A percentile compares a stretch with the other conserved stretches of the same genome.
These are phyloP conservation scores for Protomyctophum bolini DNA, from an alignment of 2,113 vertebrate genomes.

Conservation along the genomic window DNA sequence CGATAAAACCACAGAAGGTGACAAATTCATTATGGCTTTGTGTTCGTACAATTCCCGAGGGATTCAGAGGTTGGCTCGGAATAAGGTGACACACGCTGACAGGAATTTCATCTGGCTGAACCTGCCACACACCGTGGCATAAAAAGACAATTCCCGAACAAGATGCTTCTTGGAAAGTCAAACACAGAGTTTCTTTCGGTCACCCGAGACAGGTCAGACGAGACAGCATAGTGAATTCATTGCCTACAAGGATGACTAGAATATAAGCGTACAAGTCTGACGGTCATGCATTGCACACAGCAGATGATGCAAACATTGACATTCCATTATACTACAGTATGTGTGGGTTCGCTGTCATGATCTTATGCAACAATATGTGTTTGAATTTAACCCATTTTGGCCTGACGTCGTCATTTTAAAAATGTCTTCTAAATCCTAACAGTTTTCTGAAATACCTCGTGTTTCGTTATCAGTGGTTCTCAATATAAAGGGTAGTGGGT, in stretches of 20 bases:
- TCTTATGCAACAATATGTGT: too few species aligned
- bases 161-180: slow-evolving; percentile 58
- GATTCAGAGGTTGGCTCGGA: slow-evolving; percentile 67
- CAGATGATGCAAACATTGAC: too few species aligned
- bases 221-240: slow-evolving; percentile 15
- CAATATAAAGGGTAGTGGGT: too few species aligned
- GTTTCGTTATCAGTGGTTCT: too few species aligned
- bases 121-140: slow-evolving; percentile 53
- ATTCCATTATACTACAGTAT: too few species aligned
- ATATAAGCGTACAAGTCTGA: background rate
- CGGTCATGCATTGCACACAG: too few species aligned
- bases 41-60: slow-evolving; percentile 71
- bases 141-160: slow-evolving; percentile 65
- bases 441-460: too few species aligned
- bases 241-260: slow-evolving; percentile 8
- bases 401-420: too few species aligned
- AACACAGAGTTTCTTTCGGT: slow-evolving; percentile 30
- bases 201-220: slow-evolving; percentile 20
- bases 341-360: too few species aligned
- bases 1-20: slow-evolving; percentile 79
- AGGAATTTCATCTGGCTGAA: slow-evolving; percentile 73
- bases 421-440: too few species aligned
- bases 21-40: slow-evolving; percentile 79
- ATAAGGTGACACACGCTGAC: slow-evolving; percentile 73
- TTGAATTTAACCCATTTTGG: too few species aligned